Conservation (phyloP, 2,888 invertebrate species). For the Tetragonula carbonaria region DNA sequence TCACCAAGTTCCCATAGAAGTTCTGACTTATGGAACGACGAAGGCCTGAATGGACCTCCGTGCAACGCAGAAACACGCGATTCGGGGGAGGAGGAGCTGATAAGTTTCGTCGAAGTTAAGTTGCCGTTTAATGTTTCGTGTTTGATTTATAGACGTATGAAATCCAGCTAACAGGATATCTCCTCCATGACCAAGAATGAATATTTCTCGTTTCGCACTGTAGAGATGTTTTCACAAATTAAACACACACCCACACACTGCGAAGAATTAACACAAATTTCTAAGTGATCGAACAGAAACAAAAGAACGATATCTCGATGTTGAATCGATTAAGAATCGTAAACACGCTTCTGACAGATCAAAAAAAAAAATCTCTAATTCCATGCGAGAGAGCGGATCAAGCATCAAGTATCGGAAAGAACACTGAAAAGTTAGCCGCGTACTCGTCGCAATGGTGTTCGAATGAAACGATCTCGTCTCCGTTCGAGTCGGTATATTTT, state of each 20-base stretch:
- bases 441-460: constrained; percentile 39
- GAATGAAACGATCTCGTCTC: constrained; percentile 23
- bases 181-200: background rate
- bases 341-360: background rate
- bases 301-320: background rate
- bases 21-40: constrained; percentile 47
- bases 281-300: background rate
- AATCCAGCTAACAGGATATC: constrained; percentile 16
- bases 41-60: constrained; percentile 45
- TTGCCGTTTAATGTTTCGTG: constrained; percentile 50
- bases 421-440: constrained; percentile 32
- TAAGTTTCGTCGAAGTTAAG: constrained; percentile 47
- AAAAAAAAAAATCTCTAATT: background rate
- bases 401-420: constrained; percentile 15
- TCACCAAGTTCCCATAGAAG: constrained; percentile 51
- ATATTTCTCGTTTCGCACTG: too few species aligned
- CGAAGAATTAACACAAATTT: background rate
- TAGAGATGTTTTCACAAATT: background rate
- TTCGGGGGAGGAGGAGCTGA: constrained; percentile 16
- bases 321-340: background rate
- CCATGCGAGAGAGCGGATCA: constrained; percentile 8
- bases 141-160: constrained; percentile 45
- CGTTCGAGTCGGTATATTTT: constrained; percentile 22
- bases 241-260: background rate
- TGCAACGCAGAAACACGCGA: constrained; percentile 44